Percentiles rank a stretch among this genome's conserved stretches.
phyloP scores from a whole-genome alignment of 2,113 vertebrate genomes.

The Scatophagus argus region DNA sequence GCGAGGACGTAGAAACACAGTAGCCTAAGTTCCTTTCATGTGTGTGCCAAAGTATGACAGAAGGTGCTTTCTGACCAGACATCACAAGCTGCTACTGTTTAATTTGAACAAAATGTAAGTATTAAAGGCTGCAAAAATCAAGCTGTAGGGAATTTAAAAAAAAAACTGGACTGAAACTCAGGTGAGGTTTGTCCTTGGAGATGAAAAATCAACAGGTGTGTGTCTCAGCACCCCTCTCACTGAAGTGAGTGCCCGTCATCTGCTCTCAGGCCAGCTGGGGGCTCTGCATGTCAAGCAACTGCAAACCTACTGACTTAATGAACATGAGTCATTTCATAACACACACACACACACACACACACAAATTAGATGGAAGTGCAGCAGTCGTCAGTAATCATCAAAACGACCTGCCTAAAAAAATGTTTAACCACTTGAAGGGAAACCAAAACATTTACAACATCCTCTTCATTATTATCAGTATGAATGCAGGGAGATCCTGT shows the following conservation, averaged over 20 bases:
- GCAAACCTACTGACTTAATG: background rate
- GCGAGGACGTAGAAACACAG: background rate
- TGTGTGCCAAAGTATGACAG: background rate
- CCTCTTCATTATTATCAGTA: background rate
- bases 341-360: background rate
- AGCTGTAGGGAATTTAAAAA: background rate
- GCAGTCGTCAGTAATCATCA: background rate
- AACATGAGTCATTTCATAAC: background rate
- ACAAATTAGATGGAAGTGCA: background rate
- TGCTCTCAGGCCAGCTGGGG: constrained; percentile 24
- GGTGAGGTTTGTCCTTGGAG: background rate
- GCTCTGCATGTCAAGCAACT: background rate
- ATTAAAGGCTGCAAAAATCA: background rate
- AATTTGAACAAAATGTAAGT: too few relatives aligned
- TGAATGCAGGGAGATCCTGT: too few relatives aligned
- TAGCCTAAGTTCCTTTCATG: background rate
- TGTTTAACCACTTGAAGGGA: background rate
- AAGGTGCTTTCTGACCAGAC: background rate
- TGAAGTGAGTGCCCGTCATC: constrained; percentile 5
- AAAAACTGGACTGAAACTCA: background rate
- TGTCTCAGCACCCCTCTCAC: background rate
- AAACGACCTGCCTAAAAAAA: too few relatives aligned
- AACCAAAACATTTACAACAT: background rate
- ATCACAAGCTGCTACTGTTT: background rate
- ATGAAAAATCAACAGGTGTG: constrained; percentile 11